phyloP scores from a whole-genome alignment of 2,797 vertebrate species.

The Rachycentron canadum region DNA sequence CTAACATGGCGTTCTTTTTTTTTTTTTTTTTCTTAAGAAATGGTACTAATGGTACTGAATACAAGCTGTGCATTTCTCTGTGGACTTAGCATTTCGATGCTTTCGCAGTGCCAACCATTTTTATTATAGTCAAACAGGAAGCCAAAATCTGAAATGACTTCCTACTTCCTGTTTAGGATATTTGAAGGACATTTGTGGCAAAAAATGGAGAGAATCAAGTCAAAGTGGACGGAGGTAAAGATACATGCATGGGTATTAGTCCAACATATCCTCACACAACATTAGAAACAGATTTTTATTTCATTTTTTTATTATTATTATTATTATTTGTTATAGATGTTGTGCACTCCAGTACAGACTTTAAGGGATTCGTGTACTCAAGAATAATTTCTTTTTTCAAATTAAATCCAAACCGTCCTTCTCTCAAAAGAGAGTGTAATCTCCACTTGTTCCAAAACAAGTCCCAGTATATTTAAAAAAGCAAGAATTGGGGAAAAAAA shows the following conservation, averaged over 20 bases:
- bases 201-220: neutral
- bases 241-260: too few species aligned
- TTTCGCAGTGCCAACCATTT: too few species aligned
- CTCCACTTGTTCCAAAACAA: neutral
- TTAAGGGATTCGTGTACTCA: neutral
- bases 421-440: neutral
- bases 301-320: neutral
- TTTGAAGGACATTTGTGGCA: neutral
- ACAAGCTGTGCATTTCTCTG: too few species aligned
- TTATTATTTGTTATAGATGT: too few species aligned
- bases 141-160: slow-evolving; percentile 16
- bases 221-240: too few species aligned
- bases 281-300: neutral
- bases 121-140: neutral
- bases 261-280: neutral
- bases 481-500: too few species aligned
- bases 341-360: neutral
- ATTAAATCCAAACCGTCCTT: neutral
- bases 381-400: neutral
- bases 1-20: neutral
- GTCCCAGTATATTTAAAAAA: neutral
- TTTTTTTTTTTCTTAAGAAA: too few species aligned
- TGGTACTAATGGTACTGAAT: too few species aligned
- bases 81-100: too few species aligned
- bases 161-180: slow-evolving; percentile 19